Base-by-base conservation (phyloP, 2,797 vertebrate species). In the Antrozous pallidus region DNA sequence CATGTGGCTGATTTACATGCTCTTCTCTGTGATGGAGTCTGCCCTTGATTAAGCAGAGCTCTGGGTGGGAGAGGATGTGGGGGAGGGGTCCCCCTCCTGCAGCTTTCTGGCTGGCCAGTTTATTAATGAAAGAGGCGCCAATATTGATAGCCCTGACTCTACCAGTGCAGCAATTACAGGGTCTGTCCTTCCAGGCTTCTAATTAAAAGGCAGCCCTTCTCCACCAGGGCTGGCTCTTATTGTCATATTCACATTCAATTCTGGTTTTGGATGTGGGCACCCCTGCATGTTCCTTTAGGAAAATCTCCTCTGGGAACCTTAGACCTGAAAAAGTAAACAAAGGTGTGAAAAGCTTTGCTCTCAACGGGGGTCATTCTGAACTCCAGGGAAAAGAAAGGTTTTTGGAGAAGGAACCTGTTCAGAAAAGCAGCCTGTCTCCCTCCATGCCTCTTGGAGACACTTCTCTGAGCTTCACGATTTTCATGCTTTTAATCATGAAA, bases 71-170 rank as follows among this genome's bases (percentile, higher is more conserved):
- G 87, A 95, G 28, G 40, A 40, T 8, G 3, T 3, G 54, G 79
- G 89, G 98, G 74, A 22, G 40, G 56, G 47, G 9, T 0, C 96
- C 97, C 96, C 95, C 97, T 97, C 97, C 95, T 93, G 95, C 97
- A 91, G 98, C 97, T 97, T 98, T 98, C 97, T 97, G 96, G 98
- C 97, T 98, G 97, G 98, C 98, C 98, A 97, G 97, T 98, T 98
- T 98, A 98, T 98, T 98, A 98, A 98, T 98, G 98, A 98, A 98
- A 98, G 98, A 97, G 97, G 97, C 95, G 97, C 97, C 47, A 78
- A 97, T 98, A 98, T 98, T 97, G 98, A 98, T 98, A 97, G 98
- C 96, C 97, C 96, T 97, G 97, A 98, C 98, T 98, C 96, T 97
- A 98, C 98, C 98, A 98, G 97, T 91, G 91, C 97, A 98, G 98